These are phyloP conservation scores for Gymnarchus niloticus DNA, from an alignment of 2,113 vertebrate species.

Conservation along the genomic window DNA sequence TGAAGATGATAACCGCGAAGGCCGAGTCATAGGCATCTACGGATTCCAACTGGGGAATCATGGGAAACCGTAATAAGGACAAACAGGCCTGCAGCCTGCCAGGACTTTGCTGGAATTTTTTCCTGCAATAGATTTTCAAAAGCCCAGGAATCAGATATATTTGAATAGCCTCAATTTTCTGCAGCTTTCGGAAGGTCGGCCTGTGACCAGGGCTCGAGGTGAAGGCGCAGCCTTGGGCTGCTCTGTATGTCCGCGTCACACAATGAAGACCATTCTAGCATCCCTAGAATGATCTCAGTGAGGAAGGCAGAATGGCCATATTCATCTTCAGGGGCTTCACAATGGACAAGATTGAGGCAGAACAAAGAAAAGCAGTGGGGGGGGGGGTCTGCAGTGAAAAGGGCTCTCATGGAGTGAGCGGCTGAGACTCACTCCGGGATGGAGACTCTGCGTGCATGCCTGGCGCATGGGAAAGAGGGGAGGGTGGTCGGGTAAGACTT, in stretches of 20 bases:
- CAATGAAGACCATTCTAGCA: slow-evolving; percentile 26
- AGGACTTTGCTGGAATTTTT: background rate
- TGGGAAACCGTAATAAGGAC: background rate
- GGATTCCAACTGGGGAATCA: background rate
- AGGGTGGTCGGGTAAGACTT: background rate
- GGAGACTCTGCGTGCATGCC: too few species aligned
- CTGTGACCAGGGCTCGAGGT: background rate
- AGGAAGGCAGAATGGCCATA: slow-evolving; percentile 12
- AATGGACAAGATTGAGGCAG: slow-evolving; percentile 22
- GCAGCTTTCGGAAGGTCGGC: background rate
- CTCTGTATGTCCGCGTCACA: background rate
- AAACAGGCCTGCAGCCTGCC: background rate
- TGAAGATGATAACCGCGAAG: background rate
- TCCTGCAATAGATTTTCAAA: background rate
- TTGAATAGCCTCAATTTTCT: slow-evolving; percentile 12
- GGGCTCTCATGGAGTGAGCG: background rate
- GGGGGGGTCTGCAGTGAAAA: background rate
- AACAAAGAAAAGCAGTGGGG: background rate
- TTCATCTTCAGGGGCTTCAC: slow-evolving; percentile 22
- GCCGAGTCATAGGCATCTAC: background rate
- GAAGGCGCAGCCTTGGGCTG: background rate
- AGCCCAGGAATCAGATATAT: background rate
- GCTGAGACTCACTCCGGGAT: background rate
- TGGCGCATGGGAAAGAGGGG: background rate
- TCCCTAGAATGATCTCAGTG: slow-evolving; percentile 24